Conservation (phyloP, 2,113 vertebrate species). For the Indri indri region DNA sequence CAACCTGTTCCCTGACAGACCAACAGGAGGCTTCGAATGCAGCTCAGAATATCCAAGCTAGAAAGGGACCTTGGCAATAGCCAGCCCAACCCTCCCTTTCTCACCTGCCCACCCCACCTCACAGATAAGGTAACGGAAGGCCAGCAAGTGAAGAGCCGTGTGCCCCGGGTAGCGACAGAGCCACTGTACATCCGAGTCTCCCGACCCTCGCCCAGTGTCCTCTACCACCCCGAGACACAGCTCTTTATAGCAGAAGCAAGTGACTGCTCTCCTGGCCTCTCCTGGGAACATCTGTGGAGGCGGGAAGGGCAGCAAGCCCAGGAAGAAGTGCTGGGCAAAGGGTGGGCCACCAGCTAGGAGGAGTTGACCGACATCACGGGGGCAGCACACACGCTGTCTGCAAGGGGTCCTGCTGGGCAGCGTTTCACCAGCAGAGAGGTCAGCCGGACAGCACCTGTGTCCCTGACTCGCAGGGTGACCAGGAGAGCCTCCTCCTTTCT, state of each 20-base stretch:
- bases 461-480: background rate
- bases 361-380: background rate
- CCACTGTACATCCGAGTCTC: background rate
- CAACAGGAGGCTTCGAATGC: background rate
- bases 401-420: background rate
- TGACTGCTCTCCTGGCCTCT: background rate
- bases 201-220: background rate
- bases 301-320: background rate
- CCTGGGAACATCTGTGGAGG: background rate
- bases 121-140: background rate
- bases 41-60: background rate
- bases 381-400: background rate
- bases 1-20: background rate
- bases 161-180: background rate
- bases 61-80: conserved; percentile 9
- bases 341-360: background rate
- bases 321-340: background rate
- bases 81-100: background rate
- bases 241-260: background rate
- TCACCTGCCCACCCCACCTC: background rate
- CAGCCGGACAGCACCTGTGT: background rate
- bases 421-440: background rate
- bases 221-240: background rate
- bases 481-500: background rate
- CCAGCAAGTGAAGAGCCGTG: background rate